phyloP scores from a whole-genome alignment of 2,797 vertebrate genomes.

The Centroberyx gerrardi region DNA sequence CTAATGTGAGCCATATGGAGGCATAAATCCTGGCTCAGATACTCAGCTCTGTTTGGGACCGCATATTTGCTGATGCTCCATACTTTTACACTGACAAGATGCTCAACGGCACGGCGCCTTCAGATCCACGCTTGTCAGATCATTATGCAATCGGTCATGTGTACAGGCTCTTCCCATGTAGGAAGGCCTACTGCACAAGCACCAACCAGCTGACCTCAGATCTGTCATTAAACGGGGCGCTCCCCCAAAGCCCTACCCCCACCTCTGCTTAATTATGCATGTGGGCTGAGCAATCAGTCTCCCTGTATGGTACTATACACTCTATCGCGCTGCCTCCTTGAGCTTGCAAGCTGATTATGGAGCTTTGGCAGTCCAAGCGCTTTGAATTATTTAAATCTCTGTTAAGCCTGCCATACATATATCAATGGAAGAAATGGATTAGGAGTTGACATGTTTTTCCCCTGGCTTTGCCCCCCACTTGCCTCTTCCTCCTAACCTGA shows the following conservation, averaged over 20 bases:
- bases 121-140: conserved; percentile 44
- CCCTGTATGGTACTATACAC: conserved; percentile 65
- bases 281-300: conserved; percentile 81
- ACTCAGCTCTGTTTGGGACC: conserved; percentile 41
- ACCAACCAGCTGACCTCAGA: conserved; percentile 64
- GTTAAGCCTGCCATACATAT: conserved; percentile 86
- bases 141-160: conserved; percentile 52
- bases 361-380: conserved; percentile 87
- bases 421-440: conserved; percentile 88
- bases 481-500: conserved; percentile 54
- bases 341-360: conserved; percentile 88
- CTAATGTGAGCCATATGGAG: conserved; percentile 72
- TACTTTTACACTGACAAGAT: conserved; percentile 28
- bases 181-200: conserved; percentile 31
- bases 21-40: conserved; percentile 60
- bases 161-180: conserved; percentile 42
- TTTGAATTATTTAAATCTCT: conserved; percentile 94
- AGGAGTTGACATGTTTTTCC: conserved; percentile 79
- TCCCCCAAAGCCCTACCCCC: conserved; percentile 65
- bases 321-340: conserved; percentile 81
- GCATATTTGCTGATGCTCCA: conserved; percentile 52
- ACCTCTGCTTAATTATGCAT: conserved; percentile 85
- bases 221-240: conserved; percentile 79
- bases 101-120: conserved; percentile 9
- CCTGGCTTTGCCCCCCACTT: conserved; percentile 62